Evolutionary conservation across 1,140 invertebrate genomes (phyloP), one percentile per base, ranked within the genome.

Genomic region (Triops longicaudatus): DNA sequence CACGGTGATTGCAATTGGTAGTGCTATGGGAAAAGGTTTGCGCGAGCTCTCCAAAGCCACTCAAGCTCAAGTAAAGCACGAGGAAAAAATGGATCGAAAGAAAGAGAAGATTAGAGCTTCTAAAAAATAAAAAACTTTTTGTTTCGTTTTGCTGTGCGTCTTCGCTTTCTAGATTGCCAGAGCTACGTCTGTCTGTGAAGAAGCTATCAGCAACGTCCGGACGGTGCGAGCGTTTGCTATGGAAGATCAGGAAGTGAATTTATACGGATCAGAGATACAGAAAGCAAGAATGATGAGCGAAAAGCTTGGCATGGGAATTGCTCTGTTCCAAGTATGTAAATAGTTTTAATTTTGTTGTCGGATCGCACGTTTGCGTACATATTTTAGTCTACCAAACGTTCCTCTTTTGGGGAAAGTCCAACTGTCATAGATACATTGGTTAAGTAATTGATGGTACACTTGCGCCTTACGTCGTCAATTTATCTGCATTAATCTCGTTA

Each of bases 221-320:
- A 98, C 96, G 11, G 96, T 91, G 9, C 85, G 94, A 81, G 93
- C 94, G 11, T 98, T 98, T 86, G 94, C 95, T 1, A 96, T 95
- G 84, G 96, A 98, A 83, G 89, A 92, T 44, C 88, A 89, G 78
- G 96, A 98, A 85, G 86, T 88, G 78, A 86, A 90, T 83, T 85
- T 93, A 79, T 98, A 93, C 84, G 85, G 87, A 12, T 81, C 86
- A 74, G 93, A 98, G 85, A 88, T 93, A 11, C 87, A 92, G 14
- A 84, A 88, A 79, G 89, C 93, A 0, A 88, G 90, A 10, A 81
- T 84, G 6, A 84, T 96, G 22, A 93, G 93, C 80, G 89, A 93
- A 82, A 86, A 88, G 80, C 85, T 98, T n/a, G 95, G 95, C 71
- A 84, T 93, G 77, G 96, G 95, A 26, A 96, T 98, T 80, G 96